Percentiles rank a stretch among this genome's conserved stretches.
These are phyloP conservation scores for Phrynocephalus versicolor DNA, from an alignment of 2,113 vertebrate species.

Conservation along the genomic window DNA sequence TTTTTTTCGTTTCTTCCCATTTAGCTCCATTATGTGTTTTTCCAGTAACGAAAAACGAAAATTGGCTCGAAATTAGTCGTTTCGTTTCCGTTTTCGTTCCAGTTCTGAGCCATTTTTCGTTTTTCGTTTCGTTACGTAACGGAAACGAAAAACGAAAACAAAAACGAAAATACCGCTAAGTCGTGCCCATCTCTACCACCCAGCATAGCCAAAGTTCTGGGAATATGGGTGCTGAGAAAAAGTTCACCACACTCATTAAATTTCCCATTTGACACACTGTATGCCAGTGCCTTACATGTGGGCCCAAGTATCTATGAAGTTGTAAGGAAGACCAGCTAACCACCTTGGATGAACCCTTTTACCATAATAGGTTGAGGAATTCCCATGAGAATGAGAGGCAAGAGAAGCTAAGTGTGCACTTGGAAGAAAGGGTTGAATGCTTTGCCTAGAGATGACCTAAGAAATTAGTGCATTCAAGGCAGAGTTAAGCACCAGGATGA, in stretches of 20 bases:
- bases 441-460: not conserved
- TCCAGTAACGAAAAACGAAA: too few relatives aligned
- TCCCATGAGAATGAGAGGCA: not conserved
- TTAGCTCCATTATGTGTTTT: too few relatives aligned
- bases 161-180: too few relatives aligned
- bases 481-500: not conserved
- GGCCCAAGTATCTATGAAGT: too few relatives aligned
- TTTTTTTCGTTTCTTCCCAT: too few relatives aligned
- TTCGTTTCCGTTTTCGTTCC: too few relatives aligned
- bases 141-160: too few relatives aligned
- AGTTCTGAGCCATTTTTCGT: too few relatives aligned
- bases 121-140: too few relatives aligned
- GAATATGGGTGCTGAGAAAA: not conserved
- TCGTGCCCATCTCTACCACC: too few relatives aligned
- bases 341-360: not conserved
- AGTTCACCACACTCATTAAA: not conserved
- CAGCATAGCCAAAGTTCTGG: too few relatives aligned
- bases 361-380: not conserved
- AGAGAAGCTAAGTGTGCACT: not conserved
- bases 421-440: not conserved
- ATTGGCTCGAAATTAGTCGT: too few relatives aligned
- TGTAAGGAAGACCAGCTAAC: not conserved
- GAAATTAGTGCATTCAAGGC: not conserved
- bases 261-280: not conserved
- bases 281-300: not conserved